Evolutionary conservation across 2,888 invertebrate genomes (phyloP), one percentile per base, ranked within the genome.

Genomic region (Troides aeacus): DNA sequence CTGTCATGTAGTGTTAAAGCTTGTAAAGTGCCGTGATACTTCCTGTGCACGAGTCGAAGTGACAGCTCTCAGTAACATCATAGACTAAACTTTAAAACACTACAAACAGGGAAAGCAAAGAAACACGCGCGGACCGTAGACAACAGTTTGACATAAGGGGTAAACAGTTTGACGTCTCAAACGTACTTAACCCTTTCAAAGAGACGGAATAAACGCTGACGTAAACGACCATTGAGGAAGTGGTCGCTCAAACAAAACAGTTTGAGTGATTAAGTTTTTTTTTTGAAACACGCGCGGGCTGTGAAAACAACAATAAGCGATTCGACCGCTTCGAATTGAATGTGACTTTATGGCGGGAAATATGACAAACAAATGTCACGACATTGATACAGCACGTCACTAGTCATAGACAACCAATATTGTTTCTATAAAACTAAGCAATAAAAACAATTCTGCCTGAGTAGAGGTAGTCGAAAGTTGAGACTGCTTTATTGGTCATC

Each of bases 211-310:
- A 66, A 59, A 66, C 70, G 63, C n/a, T 62, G 63, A 63, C 70
- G 50, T 70, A 66, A 70, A 70, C 70, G 69, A 62, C 62, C 65
- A 57, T 36, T 24, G 23, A 70, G 70, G 70, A 70, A 70, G 70
- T 66, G 66, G 66, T 56, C 70, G 46, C 58, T 63, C 66, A 67
- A 66, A 66, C 63, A 67, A 58, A 62, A 67, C 66, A 50, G 46
- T 68, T 59, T 53, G 56, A 65, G 65, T 70, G 64, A 70, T 67
- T 67, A 60, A 66, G 53, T 63, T 42, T 66, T 63, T 57, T 60
- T 30, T 21, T 30, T 12, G 18, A 23, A 58, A 57, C 46, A 59
- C 50, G 39, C 58, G 21, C 36, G 30, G 61, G 56, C 62, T 67
- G 67, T 57, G 67, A 58, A 68, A 63, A 68, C 68, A 68, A 57